A percentile compares a stretch with the other conserved stretches of the same genome.
These are phyloP conservation scores for Caloenas nicobarica DNA, from an alignment of 2,113 vertebrate genomes.

Conservation along the genomic window DNA sequence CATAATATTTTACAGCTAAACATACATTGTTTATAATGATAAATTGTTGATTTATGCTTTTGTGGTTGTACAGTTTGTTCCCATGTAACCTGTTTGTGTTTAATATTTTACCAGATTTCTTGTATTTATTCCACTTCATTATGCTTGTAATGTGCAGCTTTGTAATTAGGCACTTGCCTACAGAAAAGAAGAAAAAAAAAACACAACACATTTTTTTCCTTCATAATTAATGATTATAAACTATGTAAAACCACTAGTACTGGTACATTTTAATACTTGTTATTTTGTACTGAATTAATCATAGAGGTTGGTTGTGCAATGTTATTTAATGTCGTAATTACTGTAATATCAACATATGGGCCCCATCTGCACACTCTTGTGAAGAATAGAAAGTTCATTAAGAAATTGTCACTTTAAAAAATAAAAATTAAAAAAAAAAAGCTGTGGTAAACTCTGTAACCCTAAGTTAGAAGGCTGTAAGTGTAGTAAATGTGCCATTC, in stretches of 20 bases:
- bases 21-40: slow-evolving; percentile 63
- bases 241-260: slow-evolving; percentile 81
- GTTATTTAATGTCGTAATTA: slow-evolving; percentile 84
- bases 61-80: slow-evolving; percentile 78
- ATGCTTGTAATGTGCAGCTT: slow-evolving; percentile 88
- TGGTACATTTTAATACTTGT: slow-evolving; percentile 84
- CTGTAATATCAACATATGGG: slow-evolving; percentile 77
- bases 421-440: slow-evolving; percentile 61
- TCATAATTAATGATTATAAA: slow-evolving; percentile 77
- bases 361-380: slow-evolving; percentile 76
- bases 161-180: slow-evolving; percentile 88
- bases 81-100: slow-evolving; percentile 77
- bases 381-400: slow-evolving; percentile 72
- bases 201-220: slow-evolving; percentile 44
- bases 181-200: slow-evolving; percentile 72
- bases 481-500: slow-evolving; percentile 64
- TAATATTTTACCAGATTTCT: slow-evolving; percentile 79
- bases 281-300: slow-evolving; percentile 84
- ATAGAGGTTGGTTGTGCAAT: slow-evolving; percentile 85
- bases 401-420: slow-evolving; percentile 64
- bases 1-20: slow-evolving; percentile 60
- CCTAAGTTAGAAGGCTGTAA: slow-evolving; percentile 59
- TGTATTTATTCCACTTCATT: slow-evolving; percentile 91
- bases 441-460: slow-evolving; percentile 75
- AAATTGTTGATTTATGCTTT: slow-evolving; percentile 56